A percentile compares a stretch with the other conserved stretches of the same genome.
These are phyloP conservation scores for Chrysomela aeneicollis DNA, from an alignment of 2,888 invertebrate species.

Conservation along the genomic window DNA sequence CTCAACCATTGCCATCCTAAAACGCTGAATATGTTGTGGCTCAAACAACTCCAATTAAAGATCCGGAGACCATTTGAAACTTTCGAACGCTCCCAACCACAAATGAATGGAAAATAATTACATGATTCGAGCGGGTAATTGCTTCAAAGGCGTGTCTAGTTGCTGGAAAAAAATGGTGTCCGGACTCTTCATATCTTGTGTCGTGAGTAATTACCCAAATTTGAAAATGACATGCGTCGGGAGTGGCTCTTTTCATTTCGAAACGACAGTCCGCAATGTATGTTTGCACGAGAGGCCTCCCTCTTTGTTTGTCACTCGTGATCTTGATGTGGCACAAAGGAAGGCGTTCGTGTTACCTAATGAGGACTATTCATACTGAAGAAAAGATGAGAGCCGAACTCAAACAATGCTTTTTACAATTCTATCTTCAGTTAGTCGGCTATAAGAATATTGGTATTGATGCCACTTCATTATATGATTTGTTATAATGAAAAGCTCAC, in stretches of 20 bases:
- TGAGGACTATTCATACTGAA: background rate
- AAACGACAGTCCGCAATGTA: constrained; percentile 29
- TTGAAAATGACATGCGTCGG: constrained; percentile 44
- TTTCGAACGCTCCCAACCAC: constrained; percentile 42
- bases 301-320: constrained; percentile 28
- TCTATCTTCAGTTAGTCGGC: background rate
- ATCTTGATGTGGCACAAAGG: constrained; percentile 20
- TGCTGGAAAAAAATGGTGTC: constrained; percentile 36
- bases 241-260: constrained; percentile 34
- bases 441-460: no score
- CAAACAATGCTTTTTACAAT: background rate
- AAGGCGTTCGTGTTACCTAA: constrained; percentile 14
- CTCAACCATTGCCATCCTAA: no score
- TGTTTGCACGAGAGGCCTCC: constrained; percentile 22
- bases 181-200: constrained; percentile 30
- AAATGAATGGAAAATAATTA: constrained; percentile 45
- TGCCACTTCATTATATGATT: no score
- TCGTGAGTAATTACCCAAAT: constrained; percentile 49
- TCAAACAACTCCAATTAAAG: no score
- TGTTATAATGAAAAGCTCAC: no score
- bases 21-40: constrained; percentile 1
- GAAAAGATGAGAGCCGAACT: background rate
- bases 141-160: constrained; percentile 34
- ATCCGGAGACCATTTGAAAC: constrained; percentile 35
- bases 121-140: constrained; percentile 34